Base-by-base conservation (phyloP, 2,888 invertebrate species). In the Ischnus inquisitorius region DNA sequence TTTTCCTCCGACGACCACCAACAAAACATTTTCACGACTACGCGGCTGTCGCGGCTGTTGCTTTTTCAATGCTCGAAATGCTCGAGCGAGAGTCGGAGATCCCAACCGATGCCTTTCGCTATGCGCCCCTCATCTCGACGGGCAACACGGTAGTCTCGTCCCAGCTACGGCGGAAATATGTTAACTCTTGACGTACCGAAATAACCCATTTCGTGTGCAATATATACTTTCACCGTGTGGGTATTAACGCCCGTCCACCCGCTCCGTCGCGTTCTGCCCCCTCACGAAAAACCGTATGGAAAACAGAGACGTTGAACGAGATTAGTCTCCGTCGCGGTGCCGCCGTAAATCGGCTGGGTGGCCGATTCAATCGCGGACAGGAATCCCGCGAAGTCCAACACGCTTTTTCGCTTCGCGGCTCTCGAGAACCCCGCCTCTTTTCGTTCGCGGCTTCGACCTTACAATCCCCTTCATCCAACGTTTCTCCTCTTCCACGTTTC, bases 181-280 rank as follows among this genome's bases (percentile, higher is more conserved):
- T 81, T 78, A 78, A 84, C 84, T 84, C 83, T 84, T 78, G 84
- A 81, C 81, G 84, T 76, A 84, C 84, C 77, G 81, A 84, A 84
- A 84, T 84, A 84, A 82, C 43, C 75, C 72, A 64, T 78, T 81
- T 84, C 77, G 81, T 81, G 81, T 39, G 80, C 68, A 81, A 78
- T 57, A 64, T 83, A 83, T 74, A 81, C 84, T 81, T 81, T 81
- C 77, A 81, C 77, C 77, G 81, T 62, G 75, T 78, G 72, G 76
- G 77, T 78, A 74, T 77, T 77, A 81, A 10, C 77, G 68, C 74
- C 62, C 65, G 64, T 41, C 41, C 74, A 74, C 72, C 72, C 81
- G 74, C 74, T 48, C 41, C 71, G 65, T 62, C 51, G 39, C 57
- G 67, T 12, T 62, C 19, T n/a, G n/a, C n/a, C 54, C 41, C 41